Percentiles rank a stretch among this genome's conserved stretches.
Evolutionary conservation across 2,888 invertebrate species (phyloP).

Genomic region (Orgyia antiqua): DNA sequence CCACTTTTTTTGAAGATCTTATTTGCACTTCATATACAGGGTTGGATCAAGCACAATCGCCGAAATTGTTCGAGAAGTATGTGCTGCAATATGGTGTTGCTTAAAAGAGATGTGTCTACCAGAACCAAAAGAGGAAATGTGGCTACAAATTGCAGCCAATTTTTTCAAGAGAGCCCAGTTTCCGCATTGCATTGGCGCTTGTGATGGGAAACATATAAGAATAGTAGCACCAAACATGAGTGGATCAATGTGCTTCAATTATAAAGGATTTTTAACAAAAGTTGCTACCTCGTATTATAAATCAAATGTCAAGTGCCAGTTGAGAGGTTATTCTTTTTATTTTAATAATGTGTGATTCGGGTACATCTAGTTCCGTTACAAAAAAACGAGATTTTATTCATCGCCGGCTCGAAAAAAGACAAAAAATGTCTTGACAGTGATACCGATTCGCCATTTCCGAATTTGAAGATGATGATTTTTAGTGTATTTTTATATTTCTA

Average conservation of each 20-base stretch:
- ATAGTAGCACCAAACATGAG: conserved; percentile 9
- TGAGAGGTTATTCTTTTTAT: no score
- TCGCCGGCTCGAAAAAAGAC: no score
- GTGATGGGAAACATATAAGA: conserved; percentile 5
- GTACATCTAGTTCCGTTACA: no score
- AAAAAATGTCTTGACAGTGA: no score
- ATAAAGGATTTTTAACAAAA: conserved; percentile 14
- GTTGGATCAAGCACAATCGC: background rate
- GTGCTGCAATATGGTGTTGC: conserved; percentile 1
- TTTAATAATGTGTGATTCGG: no score
- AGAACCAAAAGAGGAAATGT: conserved; percentile 1
- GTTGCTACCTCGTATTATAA: no score
- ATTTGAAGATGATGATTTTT: no score
- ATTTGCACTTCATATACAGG: background rate
- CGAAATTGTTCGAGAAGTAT: background rate
- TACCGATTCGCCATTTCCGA: no score
- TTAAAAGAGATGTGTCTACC: background rate
- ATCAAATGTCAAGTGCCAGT: no score
- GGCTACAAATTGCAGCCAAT: conserved; percentile 4
- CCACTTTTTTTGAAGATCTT: no score
- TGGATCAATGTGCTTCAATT: conserved; percentile 15
- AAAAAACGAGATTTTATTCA: no score
- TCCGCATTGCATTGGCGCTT: conserved; percentile 3
- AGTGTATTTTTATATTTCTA: no score
- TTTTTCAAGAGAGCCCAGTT: conserved; percentile 5